Base-by-base conservation (phyloP, 2,113 vertebrate species). In the Sapayoa aenigma region DNA sequence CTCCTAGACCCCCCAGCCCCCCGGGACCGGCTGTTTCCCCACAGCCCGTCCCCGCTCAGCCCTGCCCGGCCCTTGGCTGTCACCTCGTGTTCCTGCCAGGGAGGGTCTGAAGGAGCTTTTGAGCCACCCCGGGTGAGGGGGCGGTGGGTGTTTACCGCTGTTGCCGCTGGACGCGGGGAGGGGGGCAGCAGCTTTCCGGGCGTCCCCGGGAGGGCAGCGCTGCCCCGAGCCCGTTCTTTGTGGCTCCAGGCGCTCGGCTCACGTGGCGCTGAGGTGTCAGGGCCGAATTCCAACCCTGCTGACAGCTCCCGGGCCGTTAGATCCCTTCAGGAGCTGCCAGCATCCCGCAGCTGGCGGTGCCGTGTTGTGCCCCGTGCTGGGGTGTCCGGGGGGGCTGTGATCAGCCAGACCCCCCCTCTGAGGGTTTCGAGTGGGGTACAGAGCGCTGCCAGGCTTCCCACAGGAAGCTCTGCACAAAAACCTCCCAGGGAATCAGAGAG, bases 351-450 rank as follows among this genome's bases (percentile, higher is more conserved):
- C 82, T 18, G 58, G 25, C 27, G 56, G 79, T 7, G 53, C n/a
- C n/a, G n/a, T n/a, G n/a, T n/a, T n/a, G n/a, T n/a, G n/a, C n/a
- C n/a, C n/a, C n/a, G n/a, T n/a, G n/a, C n/a, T n/a, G 46, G 6
- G 55, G 20, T 22, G 22, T 25, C 2, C 1, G 1, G 44, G 7
- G 59, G 20, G 11, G 8, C 53, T 78, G 69, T 1, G 4, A 1
- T 13, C 52, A 59, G 79, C 47, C 2, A 1, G 30, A 33, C 7
- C 39, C 35, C 2, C 6, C 42, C 41, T 9, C 4, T 1, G 46
- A n/a, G 74, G 42, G 18, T 2, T 23, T 2, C 6, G 14, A 9
- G 44, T 3, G 18, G 37, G 86, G n/a, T n/a, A 2, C 37, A 9
- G 63, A n/a, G 68, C 6, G 2, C 39, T 72, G 80, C 63, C 76